These are phyloP conservation scores for Lutjanus erythropterus DNA, from an alignment of 2,113 vertebrate genomes.

Conservation along the genomic window DNA sequence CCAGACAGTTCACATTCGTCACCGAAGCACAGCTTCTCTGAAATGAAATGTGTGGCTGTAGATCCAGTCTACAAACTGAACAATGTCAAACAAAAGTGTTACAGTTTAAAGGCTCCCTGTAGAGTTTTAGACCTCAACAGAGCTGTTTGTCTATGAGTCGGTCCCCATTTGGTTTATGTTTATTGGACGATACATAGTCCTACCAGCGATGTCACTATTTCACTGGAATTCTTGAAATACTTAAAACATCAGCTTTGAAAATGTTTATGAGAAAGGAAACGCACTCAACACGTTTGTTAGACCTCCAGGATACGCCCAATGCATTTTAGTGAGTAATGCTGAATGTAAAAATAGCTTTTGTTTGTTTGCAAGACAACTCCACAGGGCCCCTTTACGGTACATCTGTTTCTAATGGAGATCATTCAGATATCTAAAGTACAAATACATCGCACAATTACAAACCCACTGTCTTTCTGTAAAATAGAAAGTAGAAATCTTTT, in stretches of 20 bases:
- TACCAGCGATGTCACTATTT: not conserved
- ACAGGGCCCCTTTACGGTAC: not conserved
- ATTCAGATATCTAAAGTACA: not conserved
- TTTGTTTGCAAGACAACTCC: not conserved
- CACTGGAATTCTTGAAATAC: too few species aligned
- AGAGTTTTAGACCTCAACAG: not conserved
- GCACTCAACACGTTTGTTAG: too few species aligned
- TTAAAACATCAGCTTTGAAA: not conserved
- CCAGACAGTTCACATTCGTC: constrained; percentile 45
- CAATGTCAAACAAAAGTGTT: not conserved
- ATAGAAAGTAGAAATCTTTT: not conserved
- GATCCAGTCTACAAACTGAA: constrained; percentile 37
- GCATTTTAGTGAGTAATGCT: too few species aligned
- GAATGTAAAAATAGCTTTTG: not conserved
- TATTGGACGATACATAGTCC: not conserved
- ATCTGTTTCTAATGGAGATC: not conserved
- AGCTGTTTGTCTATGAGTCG: not conserved
- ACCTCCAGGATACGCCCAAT: too few species aligned
- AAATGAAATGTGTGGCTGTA: constrained; percentile 41
- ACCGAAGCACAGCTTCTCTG: constrained; percentile 54
- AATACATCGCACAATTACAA: not conserved
- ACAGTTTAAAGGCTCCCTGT: not conserved
- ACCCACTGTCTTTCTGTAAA: constrained; percentile 19
- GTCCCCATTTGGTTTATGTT: not conserved
- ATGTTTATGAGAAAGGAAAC: too few species aligned